phyloP scores from a whole-genome alignment of 2,888 invertebrate genomes.

The Drosophila sordidapex region DNA sequence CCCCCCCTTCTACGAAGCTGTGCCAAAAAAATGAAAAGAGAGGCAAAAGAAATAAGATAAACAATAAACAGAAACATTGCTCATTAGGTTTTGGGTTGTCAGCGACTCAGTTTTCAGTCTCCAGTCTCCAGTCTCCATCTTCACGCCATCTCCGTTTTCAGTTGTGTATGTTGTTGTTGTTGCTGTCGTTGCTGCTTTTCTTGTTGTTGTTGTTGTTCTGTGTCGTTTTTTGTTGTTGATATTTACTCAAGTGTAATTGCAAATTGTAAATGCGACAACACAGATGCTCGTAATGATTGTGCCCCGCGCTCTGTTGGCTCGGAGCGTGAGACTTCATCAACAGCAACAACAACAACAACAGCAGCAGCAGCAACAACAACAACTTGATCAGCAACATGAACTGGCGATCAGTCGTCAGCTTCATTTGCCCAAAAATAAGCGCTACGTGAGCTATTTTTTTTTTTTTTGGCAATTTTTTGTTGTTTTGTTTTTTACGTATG shows the following conservation, averaged over 20 bases:
- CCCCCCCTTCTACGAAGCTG: slow-evolving; percentile 13
- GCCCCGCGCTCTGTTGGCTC: slow-evolving; percentile 39
- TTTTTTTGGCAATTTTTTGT: slow-evolving; percentile 5
- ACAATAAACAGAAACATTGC: slow-evolving; percentile 55
- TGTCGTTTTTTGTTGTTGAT: slow-evolving; percentile 61
- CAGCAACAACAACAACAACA: slow-evolving; percentile 13
- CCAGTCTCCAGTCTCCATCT: slow-evolving; percentile 54
- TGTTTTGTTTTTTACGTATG: slow-evolving; percentile 28
- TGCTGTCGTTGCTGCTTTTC: slow-evolving; percentile 16
- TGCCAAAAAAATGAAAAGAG: slow-evolving; percentile 49
- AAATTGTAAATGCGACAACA: slow-evolving; percentile 82
- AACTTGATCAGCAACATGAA: slow-evolving; percentile 13
- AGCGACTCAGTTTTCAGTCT: slow-evolving; percentile 40
- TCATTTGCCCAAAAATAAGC: slow-evolving; percentile 42
- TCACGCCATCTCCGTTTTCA: slow-evolving; percentile 42
- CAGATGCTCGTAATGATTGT: slow-evolving; percentile 73
- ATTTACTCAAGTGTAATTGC: slow-evolving; percentile 82
- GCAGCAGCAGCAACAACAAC: neutral
- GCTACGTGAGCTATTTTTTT: slow-evolving; percentile 39
- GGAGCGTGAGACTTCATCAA: slow-evolving; percentile 61
- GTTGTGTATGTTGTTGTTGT: slow-evolving; percentile 36
- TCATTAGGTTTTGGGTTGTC: slow-evolving; percentile 72
- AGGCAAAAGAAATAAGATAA: neutral
- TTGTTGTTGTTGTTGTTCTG: slow-evolving; percentile 32
- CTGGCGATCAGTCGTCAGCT: slow-evolving; percentile 44